Evolutionary conservation across 2,113 vertebrate species (phyloP).

Genomic region (Dicentrarchus labrax): DNA sequence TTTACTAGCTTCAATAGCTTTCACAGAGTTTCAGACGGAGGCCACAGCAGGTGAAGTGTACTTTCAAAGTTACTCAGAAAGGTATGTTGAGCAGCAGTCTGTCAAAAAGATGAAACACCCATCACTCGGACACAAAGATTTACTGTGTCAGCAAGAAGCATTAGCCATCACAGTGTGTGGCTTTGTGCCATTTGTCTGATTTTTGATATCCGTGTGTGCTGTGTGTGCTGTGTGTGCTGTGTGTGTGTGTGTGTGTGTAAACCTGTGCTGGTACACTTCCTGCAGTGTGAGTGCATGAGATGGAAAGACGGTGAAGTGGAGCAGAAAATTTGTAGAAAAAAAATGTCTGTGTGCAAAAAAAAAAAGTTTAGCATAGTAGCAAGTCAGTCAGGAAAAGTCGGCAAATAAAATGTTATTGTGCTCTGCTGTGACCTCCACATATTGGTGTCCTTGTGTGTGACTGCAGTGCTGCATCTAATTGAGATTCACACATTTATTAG

Average conservation of each 20-base stretch:
- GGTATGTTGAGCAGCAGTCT: slow-evolving; percentile 57
- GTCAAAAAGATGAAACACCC: slow-evolving; percentile 67
- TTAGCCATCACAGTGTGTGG: slow-evolving; percentile 44
- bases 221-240: background rate
- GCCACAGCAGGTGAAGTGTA: slow-evolving; percentile 60
- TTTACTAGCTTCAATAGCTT: slow-evolving; percentile 52
- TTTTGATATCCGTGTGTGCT: slow-evolving; percentile 19
- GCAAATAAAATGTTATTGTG: slow-evolving; percentile 18
- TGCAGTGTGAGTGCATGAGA: slow-evolving; percentile 28
- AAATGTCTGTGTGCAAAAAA: slow-evolving; percentile 17
- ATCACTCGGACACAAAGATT: slow-evolving; percentile 58
- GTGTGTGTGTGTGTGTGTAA: background rate
- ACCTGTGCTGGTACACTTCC: slow-evolving; percentile 3
- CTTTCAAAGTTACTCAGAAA: slow-evolving; percentile 58
- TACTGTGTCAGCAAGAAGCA: slow-evolving; percentile 63
- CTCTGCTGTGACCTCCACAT: slow-evolving; percentile 14
- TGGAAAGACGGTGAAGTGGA: slow-evolving; percentile 35
- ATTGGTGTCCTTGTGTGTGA: slow-evolving; percentile 15
- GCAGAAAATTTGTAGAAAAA: slow-evolving; percentile 40
- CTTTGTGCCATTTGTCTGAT: slow-evolving; percentile 49
- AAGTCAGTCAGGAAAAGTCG: background rate
- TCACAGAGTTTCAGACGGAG: slow-evolving; percentile 57
- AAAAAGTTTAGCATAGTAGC: slow-evolving; percentile 15
- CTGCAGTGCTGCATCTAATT: slow-evolving; percentile 23
- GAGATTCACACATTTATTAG: slow-evolving; percentile 20